Base-by-base conservation (phyloP, 2,888 invertebrate genomes). In the Pardosa pseudoannulata region DNA sequence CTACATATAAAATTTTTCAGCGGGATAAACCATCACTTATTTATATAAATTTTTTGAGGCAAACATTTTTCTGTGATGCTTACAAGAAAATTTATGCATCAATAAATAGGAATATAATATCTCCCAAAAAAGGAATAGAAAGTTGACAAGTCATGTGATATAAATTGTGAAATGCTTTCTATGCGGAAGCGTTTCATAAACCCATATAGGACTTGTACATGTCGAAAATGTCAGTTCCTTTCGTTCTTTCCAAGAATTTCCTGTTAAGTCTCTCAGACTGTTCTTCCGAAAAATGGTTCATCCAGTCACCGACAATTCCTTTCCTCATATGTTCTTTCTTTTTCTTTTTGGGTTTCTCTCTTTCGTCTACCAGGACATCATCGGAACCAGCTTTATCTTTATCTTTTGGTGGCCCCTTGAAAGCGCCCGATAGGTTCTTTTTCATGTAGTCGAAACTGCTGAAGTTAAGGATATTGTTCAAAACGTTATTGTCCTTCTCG, bases 251-350 rank as follows among this genome's bases (percentile, higher is more conserved):
- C 1, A 27, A 19, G 36, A 86, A 79, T 65, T 80, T 85, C 19
- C 80, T 64, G 28, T 85, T 72, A 67, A 88, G 36, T 19, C 86
- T 67, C 13, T 32, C 65, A n/a, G 23, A 74, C 39, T 88, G 88
- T 39, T 88, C 89, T 32, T 91, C 90, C 5, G 91, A 91, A 89
- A 92, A 92, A 82, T 91, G 90, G 65, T 90, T 91, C 87, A 90
- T 91, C 92, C 92, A 92, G 88, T 92, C 92, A 7, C 92, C 92
- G 5, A 92, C 91, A 27, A 88, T 88, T 6, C 91, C 85, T 64
- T 85, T 85, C 1, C 85, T 5, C 9, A 13, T 16, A 13, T 16
- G 16, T 13, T 16, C 6, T 13, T 16, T 13, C 2, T 46, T 46
- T 16, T 46, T 16, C 16, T 46, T 16, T 16, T 9, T 13, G 2